phyloP scores from a whole-genome alignment of 2,113 vertebrate species.

The Chamaetylas fuelleborni region DNA sequence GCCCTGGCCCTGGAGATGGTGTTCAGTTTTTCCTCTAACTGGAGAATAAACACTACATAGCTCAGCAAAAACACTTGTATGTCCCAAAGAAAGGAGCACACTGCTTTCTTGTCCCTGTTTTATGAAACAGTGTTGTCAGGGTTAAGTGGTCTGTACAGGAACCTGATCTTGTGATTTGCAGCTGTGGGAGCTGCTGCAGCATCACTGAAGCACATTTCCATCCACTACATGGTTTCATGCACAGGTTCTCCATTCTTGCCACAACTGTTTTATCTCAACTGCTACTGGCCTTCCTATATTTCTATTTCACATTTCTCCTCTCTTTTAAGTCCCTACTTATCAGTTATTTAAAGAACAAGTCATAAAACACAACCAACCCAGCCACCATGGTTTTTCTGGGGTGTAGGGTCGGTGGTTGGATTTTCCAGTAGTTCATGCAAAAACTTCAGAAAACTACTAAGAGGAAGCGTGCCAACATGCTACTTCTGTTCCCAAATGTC shows the following conservation, averaged over 20 bases:
- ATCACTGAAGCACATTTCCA: not conserved
- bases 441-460: not conserved
- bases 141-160: not conserved
- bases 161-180: not conserved
- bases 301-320: not conserved
- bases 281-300: not conserved
- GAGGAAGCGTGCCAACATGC: not conserved
- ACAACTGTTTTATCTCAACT: not conserved
- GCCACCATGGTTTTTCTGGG: not conserved
- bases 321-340: not conserved
- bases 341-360: not conserved
- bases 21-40: not conserved
- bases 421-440: not conserved
- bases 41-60: not conserved
- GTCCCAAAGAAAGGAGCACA: rapidly evolving
- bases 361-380: not conserved
- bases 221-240: not conserved
- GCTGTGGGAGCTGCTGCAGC: not conserved
- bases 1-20: not conserved
- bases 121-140: not conserved
- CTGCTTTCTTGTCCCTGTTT: not conserved
- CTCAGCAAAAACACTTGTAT: not conserved
- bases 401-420: not conserved
- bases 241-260: not conserved
- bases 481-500: not conserved